Percentiles rank a stretch among this genome's conserved stretches.
Conservation (phyloP, 1,140 invertebrate genomes). For the Atta cephalotes region DNA sequence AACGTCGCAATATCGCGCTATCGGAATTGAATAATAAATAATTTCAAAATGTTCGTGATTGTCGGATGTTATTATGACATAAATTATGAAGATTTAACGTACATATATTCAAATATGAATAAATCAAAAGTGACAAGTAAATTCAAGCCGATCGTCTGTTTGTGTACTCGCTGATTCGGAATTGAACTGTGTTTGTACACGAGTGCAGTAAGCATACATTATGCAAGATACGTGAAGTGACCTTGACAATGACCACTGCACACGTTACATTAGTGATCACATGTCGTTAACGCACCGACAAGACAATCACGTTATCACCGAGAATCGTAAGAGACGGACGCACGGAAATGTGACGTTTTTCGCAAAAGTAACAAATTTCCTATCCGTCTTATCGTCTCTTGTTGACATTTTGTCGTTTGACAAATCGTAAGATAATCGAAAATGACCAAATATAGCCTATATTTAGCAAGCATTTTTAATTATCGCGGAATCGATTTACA, state of each 20-base stretch:
- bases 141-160: not conserved
- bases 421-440: not conserved
- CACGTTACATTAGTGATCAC: slow-evolving; percentile 32
- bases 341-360: not conserved
- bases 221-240: slow-evolving; percentile 68
- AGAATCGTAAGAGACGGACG: not conserved
- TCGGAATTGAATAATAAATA: not conserved
- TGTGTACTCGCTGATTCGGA: not conserved
- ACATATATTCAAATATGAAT: not conserved
- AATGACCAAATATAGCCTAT: not conserved
- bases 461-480: not conserved
- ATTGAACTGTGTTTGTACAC: not conserved
- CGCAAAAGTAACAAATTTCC: not conserved
- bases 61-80: not conserved
- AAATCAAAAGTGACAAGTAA: not conserved
- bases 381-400: not conserved
- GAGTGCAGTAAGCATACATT: slow-evolving; percentile 46
- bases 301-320: slow-evolving; percentile 34
- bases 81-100: slow-evolving; percentile 24
- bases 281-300: slow-evolving; percentile 61
- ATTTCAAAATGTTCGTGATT: not conserved
- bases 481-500: not conserved
- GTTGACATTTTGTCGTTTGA: no score
- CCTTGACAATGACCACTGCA: slow-evolving; percentile 75
- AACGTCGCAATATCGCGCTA: not conserved